A percentile compares a stretch with the other conserved stretches of the same genome.
phyloP scores from a whole-genome alignment of 2,888 invertebrate species.

The Chaetoderma sp. region DNA sequence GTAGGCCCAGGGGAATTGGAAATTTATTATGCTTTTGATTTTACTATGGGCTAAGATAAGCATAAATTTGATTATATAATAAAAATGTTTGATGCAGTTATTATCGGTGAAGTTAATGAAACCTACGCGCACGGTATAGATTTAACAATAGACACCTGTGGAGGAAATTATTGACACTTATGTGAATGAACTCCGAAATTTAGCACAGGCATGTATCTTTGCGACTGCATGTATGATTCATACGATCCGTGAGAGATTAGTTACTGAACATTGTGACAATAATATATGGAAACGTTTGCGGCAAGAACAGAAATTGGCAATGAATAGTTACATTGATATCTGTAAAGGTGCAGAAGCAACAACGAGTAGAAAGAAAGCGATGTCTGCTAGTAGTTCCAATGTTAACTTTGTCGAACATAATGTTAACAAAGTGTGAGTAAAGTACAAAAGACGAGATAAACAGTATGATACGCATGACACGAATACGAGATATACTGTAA shows the following conservation, averaged over 20 bases:
- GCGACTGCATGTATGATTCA: neutral
- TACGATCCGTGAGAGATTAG: neutral
- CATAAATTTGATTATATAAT: neutral
- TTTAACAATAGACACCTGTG: no score
- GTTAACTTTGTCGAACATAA: no score
- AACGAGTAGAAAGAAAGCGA: no score
- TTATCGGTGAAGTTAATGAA: neutral
- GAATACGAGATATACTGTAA: no score
- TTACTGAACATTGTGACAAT: neutral
- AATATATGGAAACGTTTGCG: neutral
- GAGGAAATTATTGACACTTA: conserved; percentile 1
- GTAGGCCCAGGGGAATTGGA: neutral
- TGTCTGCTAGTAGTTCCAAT: no score
- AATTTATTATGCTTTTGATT: neutral
- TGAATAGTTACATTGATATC: neutral
- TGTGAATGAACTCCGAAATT: neutral
- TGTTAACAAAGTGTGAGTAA: no score
- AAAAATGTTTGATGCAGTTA: neutral
- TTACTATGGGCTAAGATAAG: neutral
- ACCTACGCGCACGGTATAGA: neutral
- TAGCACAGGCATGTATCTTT: neutral
- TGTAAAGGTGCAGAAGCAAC: neutral
- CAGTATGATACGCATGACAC: no score
- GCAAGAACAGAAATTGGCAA: neutral
- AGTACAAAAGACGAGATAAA: no score